Evolutionary conservation across 1,140 invertebrate species (phyloP).

Genomic region (Leptinotarsa lineolata): DNA sequence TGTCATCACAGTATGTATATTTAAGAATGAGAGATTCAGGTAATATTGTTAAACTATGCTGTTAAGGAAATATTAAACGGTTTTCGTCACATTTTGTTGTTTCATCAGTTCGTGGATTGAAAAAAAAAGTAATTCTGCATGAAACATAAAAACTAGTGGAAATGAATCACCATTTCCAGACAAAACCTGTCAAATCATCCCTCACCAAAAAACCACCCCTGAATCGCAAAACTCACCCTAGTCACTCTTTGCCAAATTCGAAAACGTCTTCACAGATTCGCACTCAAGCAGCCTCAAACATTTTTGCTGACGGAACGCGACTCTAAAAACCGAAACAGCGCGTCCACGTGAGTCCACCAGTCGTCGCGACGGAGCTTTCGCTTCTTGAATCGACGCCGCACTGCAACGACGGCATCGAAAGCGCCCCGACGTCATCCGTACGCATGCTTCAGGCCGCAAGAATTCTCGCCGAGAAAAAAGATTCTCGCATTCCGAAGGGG

Average conservation of each 20-base stretch:
- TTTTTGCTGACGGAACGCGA: constrained; percentile 5
- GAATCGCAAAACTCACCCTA: background rate
- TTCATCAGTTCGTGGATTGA: too few species aligned
- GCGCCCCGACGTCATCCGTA: background rate
- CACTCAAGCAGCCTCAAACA: constrained; percentile 8
- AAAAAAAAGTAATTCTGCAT: too few species aligned
- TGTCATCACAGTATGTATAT: too few species aligned
- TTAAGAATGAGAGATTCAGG: too few species aligned
- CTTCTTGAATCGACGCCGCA: constrained; percentile 14
- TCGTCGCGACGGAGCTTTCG: constrained; percentile 14
- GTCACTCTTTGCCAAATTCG: background rate
- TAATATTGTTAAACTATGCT: too few species aligned
- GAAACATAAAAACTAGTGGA: too few species aligned
- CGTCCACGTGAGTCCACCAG: constrained; percentile 10
- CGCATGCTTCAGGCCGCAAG: constrained; percentile 14
- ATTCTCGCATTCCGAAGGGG: background rate
- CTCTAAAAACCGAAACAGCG: background rate
- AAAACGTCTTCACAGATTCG: background rate
- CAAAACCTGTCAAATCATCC: too few species aligned
- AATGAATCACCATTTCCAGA: too few species aligned
- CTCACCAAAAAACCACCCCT: too few species aligned
- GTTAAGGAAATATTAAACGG: too few species aligned
- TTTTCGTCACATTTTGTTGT: too few species aligned
- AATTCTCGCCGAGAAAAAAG: background rate
- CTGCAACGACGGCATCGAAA: background rate